phyloP scores from a whole-genome alignment of 1,140 invertebrate genomes.

The Steinernema feltiae region DNA sequence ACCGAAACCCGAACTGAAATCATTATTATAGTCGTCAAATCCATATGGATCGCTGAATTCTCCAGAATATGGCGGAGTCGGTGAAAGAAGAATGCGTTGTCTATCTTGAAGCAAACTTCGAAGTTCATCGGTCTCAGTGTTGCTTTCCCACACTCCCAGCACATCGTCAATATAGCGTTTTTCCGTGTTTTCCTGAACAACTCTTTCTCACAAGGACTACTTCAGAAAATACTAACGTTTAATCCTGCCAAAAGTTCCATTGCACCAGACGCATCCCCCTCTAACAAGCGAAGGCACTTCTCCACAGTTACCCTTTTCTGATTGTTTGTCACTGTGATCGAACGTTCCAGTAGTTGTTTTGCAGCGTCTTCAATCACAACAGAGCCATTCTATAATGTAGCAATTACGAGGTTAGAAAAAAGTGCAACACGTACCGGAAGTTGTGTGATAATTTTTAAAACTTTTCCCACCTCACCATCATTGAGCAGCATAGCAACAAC shows the following conservation, averaged over 20 bases:
- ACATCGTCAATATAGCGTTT: background rate
- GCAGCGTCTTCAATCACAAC: background rate
- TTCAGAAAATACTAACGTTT: background rate
- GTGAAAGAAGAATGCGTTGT: background rate
- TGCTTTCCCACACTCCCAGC: background rate
- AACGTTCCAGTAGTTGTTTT: background rate
- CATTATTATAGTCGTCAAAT: background rate
- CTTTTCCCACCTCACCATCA: background rate
- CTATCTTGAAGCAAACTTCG: background rate
- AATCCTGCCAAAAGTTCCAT: background rate
- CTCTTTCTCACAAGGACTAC: background rate
- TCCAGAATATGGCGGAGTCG: background rate
- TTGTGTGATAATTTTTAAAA: background rate
- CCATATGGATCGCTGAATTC: background rate
- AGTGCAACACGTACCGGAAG: background rate
- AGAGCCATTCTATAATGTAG: background rate
- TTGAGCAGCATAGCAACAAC: background rate
- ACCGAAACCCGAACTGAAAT: background rate
- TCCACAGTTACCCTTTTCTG: background rate
- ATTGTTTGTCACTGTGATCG: background rate
- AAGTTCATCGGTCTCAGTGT: background rate
- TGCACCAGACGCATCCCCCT: background rate
- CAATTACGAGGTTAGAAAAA: background rate
- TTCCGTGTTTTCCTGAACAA: background rate
- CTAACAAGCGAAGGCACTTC: background rate